Percentiles rank a stretch among this genome's conserved stretches.
Conservation (phyloP, 2,113 vertebrate genomes). For the Puma concolor region DNA sequence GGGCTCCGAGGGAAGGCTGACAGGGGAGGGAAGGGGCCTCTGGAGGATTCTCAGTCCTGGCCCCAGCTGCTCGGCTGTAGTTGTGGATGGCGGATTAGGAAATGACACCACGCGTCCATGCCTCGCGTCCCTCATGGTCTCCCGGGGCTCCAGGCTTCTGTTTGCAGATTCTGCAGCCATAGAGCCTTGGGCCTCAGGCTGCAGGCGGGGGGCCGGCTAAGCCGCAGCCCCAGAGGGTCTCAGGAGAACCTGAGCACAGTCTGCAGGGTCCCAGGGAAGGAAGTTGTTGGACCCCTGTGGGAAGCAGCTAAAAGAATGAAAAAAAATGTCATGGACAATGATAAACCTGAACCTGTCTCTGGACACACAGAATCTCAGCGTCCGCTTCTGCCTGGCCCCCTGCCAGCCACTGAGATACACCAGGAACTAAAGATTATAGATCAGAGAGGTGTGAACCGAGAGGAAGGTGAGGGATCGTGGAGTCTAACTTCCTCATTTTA, state of each 20-base stretch:
- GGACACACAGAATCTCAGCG: background rate
- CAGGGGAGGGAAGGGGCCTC: background rate
- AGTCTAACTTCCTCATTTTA: background rate
- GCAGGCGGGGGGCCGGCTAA: no score
- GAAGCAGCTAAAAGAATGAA: background rate
- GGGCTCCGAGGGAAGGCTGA: fast-evolving
- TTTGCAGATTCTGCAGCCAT: background rate
- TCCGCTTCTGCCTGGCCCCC: background rate
- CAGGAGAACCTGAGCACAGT: background rate
- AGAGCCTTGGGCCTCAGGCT: background rate
- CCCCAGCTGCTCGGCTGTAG: background rate
- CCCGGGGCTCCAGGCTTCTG: background rate
- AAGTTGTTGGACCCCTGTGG: background rate
- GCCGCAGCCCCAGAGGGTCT: background rate
- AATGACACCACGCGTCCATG: fast-evolving
- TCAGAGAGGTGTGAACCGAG: background rate
- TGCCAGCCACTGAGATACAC: background rate
- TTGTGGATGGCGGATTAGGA: fast-evolving
- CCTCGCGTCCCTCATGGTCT: fast-evolving
- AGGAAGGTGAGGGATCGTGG: background rate
- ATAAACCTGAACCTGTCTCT: background rate
- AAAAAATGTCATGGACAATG: background rate
- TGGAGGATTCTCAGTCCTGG: background rate
- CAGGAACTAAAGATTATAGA: background rate
- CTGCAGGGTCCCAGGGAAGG: background rate